Base-by-base conservation (phyloP, 2,888 invertebrate genomes). In the Holacanthella duospinosa region DNA sequence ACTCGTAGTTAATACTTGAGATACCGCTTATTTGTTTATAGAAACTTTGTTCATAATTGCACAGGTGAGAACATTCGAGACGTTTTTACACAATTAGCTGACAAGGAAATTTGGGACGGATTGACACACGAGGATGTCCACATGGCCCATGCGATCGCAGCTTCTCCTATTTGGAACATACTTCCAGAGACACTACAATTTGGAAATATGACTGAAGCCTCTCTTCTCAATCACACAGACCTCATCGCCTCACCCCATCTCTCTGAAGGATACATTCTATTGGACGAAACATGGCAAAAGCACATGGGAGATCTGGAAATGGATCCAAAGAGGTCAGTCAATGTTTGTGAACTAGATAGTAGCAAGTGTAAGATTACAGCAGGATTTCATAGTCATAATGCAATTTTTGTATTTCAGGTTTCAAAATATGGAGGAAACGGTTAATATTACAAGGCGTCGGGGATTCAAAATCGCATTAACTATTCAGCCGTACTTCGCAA, bases 121-220 rank as follows among this genome's bases (percentile, higher is more conserved):
- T 75, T 90, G 0, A 89, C 87, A 72, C 86, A 87, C 29, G 84
- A 85, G 56, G 90, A 74, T 62, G 82, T 86, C 61, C 82, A 84
- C 65, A 84, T 85, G 0, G 81, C 91, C 61, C 85, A 88, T 69
- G 85, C 87, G 0, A 76, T 92, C 16, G 81, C 92, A 48, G 86
- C 86, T 0, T 90, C 90, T 75, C 92, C 92, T 0, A 85, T 93
- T 0, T 93, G 92, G 90, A 86, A 88, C 75, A 87, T 92, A 64
- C 86, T 88, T 0, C 85, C 88, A 0, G 80, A 72, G 60, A 65
- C 71, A 80, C 3, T 82, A 82, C 67, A 85, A 73, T 80, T 81
- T 43, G 83, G 84, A 67, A 77, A 67, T 68, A 62, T 87, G 2
- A 84, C 83, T 68, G 86, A 87, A 81, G 75, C 79, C 1, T 84